Evolutionary conservation across 2,888 invertebrate species (phyloP).

Genomic region (Tipula confusa): DNA sequence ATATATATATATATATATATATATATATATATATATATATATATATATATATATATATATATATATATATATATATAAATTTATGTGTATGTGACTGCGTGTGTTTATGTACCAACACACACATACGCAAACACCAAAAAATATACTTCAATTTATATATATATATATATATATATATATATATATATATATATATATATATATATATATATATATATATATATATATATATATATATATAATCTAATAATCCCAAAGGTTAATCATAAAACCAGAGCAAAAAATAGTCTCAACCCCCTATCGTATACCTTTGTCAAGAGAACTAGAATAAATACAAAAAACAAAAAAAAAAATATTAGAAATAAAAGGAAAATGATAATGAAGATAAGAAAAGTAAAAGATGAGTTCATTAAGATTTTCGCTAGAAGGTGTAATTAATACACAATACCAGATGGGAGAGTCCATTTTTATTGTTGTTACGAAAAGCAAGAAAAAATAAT

Average conservation of each 20-base stretch:
- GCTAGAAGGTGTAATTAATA: conserved; percentile 25
- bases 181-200: too few species aligned
- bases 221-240: neutral
- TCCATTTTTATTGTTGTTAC: neutral
- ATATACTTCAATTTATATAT: neutral
- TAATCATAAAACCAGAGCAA: neutral
- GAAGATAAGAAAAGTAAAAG: neutral
- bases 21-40: too few species aligned
- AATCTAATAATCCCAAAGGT: conserved; percentile 9
- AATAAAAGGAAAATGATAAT: neutral
- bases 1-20: too few species aligned
- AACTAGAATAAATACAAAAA: neutral
- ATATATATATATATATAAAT: too few species aligned
- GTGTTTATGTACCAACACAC: too few species aligned
- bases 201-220: too few species aligned
- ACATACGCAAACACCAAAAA: too few species aligned
- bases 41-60: too few species aligned
- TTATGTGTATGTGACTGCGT: too few species aligned
- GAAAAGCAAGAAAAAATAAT: too few species aligned
- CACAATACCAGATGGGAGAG: conserved; percentile 12
- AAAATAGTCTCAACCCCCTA: neutral
- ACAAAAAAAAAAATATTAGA: neutral
- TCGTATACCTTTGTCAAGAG: neutral
- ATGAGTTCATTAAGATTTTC: conserved; percentile 9
- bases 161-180: too few species aligned